A percentile compares a stretch with the other conserved stretches of the same genome.
phyloP scores from a whole-genome alignment of 2,113 vertebrate species.

The Notiomystis cincta region DNA sequence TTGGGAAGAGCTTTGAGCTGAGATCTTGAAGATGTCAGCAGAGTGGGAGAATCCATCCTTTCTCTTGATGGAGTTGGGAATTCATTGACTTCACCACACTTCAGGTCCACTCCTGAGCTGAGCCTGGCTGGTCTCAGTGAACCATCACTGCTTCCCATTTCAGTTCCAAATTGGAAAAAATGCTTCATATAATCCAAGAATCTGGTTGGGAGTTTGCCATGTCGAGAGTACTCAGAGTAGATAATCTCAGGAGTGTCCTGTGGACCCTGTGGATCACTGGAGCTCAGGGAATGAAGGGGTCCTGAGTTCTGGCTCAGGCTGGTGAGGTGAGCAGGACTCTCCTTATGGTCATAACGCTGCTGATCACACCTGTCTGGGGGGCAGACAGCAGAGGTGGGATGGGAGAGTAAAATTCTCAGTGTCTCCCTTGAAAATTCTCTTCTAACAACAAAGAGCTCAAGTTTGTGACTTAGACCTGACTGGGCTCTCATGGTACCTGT shows the following conservation, averaged over 20 bases:
- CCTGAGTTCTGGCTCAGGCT: not conserved
- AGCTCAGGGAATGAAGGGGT: accelerated
- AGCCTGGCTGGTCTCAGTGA: not conserved
- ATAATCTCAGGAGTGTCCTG: not conserved
- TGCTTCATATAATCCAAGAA: accelerated
- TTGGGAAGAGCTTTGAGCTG: not conserved
- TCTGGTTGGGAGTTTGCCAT: not conserved
- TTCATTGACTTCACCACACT: not conserved
- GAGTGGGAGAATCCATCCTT: not conserved
- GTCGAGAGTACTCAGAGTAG: not conserved
- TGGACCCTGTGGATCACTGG: not conserved
- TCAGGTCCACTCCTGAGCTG: not conserved
- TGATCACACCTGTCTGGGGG: not conserved
- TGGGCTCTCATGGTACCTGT: accelerated
- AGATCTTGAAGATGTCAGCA: not conserved
- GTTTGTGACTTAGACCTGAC: not conserved
- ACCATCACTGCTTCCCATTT: not conserved
- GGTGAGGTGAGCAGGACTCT: not conserved
- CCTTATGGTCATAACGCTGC: accelerated
- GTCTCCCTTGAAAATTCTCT: not conserved
- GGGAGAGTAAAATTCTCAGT: accelerated
- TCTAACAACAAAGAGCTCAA: not conserved
- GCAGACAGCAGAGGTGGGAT: not conserved
- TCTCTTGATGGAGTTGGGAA: not conserved
- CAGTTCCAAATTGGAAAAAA: not conserved